Percentiles rank a stretch among this genome's conserved stretches.
Evolutionary conservation across 2,113 vertebrate species (phyloP).

Genomic region (Australoheros scitulus): DNA sequence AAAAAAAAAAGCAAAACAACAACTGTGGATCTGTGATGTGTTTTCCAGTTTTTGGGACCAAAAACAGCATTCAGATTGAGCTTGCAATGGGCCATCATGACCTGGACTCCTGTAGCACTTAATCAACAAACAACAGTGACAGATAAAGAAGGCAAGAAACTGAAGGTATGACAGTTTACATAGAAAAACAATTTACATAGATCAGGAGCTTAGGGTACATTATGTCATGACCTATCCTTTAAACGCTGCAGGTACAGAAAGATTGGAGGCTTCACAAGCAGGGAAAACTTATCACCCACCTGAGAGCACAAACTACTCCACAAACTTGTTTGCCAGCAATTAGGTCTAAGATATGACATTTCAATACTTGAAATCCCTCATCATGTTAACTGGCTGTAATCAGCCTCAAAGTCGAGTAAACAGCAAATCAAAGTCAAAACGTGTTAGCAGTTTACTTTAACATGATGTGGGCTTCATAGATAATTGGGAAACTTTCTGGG

Average conservation of each 20-base stretch:
- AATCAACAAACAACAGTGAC: background rate
- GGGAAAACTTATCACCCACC: background rate
- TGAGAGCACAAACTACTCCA: background rate
- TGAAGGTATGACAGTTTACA: fast-evolving
- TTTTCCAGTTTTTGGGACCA: background rate
- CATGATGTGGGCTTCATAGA: no score
- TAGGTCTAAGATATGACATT: constrained; percentile 8
- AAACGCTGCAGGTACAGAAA: background rate
- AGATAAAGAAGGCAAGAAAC: fast-evolving
- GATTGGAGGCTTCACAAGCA: background rate
- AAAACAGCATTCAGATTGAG: background rate
- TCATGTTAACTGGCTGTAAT: background rate
- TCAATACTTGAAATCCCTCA: background rate
- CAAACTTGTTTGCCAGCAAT: background rate
- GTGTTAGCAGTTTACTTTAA: background rate
- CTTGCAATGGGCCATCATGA: background rate
- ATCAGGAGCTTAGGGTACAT: background rate
- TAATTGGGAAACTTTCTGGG: no score
- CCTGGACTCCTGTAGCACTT: background rate
- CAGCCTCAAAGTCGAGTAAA: constrained; percentile 6
- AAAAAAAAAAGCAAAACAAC: background rate
- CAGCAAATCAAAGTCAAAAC: constrained; percentile 1
- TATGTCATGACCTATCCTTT: background rate
- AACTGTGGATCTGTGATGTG: background rate
- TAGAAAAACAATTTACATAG: background rate